Evolutionary conservation across 2,113 vertebrate genomes (phyloP).

Genomic region (Rafetus swinhoei): DNA sequence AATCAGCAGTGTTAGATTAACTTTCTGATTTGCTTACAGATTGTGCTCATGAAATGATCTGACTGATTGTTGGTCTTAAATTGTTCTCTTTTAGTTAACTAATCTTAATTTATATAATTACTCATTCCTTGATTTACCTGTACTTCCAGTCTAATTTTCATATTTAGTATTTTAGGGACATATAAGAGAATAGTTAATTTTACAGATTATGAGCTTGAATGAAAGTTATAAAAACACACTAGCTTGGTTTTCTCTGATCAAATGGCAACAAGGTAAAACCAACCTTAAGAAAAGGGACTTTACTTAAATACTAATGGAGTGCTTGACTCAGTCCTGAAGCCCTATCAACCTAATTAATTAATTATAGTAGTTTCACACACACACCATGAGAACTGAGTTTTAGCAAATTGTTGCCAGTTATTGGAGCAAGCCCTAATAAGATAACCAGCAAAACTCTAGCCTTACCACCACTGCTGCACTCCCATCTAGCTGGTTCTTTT

Average conservation of each 20-base stretch:
- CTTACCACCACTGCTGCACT: rapidly evolving
- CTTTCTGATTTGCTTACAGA: neutral
- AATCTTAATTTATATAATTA: neutral
- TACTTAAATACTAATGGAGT: neutral
- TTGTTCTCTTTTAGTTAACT: neutral
- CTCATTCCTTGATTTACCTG: neutral
- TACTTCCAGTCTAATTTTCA: neutral
- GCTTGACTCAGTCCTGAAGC: neutral
- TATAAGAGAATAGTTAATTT: neutral
- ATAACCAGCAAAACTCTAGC: neutral
- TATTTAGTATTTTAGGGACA: neutral
- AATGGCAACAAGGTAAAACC: neutral
- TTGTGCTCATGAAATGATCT: neutral
- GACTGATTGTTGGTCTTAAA: neutral
- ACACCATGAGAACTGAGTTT: neutral
- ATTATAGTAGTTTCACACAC: neutral
- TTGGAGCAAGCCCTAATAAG: rapidly evolving
- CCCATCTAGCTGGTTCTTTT: neutral
- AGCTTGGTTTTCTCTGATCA: neutral
- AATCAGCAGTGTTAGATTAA: neutral
- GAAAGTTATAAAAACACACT: neutral
- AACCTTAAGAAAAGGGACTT: neutral
- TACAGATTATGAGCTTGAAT: neutral
- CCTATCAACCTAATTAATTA: neutral
- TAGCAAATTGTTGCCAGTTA: neutral